These are phyloP conservation scores for Salvelinus fontinalis DNA, from an alignment of 2,113 vertebrate species.

Conservation along the genomic window DNA sequence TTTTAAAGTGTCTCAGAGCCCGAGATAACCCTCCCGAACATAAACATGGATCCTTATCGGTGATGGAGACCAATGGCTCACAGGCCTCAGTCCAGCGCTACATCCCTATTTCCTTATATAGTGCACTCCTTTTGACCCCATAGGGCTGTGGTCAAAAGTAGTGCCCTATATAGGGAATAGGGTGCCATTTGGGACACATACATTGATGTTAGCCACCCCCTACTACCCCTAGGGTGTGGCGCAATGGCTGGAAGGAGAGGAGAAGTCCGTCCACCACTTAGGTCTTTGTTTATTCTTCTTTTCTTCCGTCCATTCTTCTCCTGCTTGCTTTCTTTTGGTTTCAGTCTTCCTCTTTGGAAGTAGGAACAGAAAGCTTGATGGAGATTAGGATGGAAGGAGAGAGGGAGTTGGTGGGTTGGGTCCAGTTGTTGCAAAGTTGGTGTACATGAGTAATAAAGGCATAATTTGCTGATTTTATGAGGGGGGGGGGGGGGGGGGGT, in stretches of 20 bases:
- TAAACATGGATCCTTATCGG: conserved; percentile 68
- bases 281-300: conserved; percentile 75
- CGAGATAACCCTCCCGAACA: conserved; percentile 57
- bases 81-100: conserved; percentile 14
- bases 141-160: too few relatives aligned
- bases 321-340: conserved; percentile 67
- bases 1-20: conserved; percentile 59
- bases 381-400: conserved; percentile 11
- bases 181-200: too few relatives aligned
- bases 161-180: neutral
- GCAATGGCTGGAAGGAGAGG: conserved; percentile 23
- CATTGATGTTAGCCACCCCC: too few relatives aligned
- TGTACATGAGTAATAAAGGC: too few relatives aligned
- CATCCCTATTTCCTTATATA: too few relatives aligned
- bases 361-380: conserved; percentile 29
- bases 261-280: conserved; percentile 52
- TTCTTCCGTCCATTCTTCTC: conserved; percentile 84
- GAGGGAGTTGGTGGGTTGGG: neutral
- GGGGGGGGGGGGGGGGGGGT: too few relatives aligned
- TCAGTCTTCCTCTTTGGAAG: conserved; percentile 64
- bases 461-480: too few relatives aligned
- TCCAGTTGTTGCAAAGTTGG: too few relatives aligned
- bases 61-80: conserved; percentile 5
- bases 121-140: neutral
- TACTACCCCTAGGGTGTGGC: too few relatives aligned